These are phyloP conservation scores for Parnassius apollo DNA, from an alignment of 2,888 invertebrate species.

Conservation along the genomic window DNA sequence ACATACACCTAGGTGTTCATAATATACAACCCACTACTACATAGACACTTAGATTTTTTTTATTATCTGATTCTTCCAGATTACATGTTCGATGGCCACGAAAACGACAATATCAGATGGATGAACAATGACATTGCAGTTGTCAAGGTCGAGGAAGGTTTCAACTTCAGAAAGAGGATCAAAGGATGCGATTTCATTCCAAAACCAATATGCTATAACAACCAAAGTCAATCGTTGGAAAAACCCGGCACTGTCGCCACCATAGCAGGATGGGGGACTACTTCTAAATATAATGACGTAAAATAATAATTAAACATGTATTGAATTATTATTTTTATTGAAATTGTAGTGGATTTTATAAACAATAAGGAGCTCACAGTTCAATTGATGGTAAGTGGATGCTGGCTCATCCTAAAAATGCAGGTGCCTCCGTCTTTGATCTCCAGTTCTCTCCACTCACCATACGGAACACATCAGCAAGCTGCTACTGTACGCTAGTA, in stretches of 20 bases:
- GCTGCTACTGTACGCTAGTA: no score
- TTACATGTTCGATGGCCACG: conserved; percentile 68
- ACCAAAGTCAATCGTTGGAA: conserved; percentile 61
- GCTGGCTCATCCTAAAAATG: no score
- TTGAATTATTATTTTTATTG: not conserved
- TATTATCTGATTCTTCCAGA: conserved; percentile 41
- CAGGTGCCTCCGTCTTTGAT: no score
- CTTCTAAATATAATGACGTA: conserved; percentile 60
- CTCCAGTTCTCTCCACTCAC: no score
- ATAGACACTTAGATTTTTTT: not conserved
- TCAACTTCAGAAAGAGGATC: conserved; percentile 60
- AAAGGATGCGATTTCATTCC: conserved; percentile 66
- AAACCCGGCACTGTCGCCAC: conserved; percentile 54
- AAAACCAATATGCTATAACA: conserved; percentile 64
- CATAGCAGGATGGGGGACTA: conserved; percentile 70
- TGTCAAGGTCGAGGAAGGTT: conserved; percentile 65
- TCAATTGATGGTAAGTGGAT: no score
- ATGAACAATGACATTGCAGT: conserved; percentile 73
- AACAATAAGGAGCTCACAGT: no score
- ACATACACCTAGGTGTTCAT: not conserved
- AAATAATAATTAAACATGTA: conserved; percentile 31
- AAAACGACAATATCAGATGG: conserved; percentile 70
- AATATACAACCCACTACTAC: not conserved
- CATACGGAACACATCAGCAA: no score
- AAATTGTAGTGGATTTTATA: no score